Evolutionary conservation across 2,797 vertebrate genomes (phyloP), one percentile per base, ranked within the genome.

Genomic region (Columba guinea): DNA sequence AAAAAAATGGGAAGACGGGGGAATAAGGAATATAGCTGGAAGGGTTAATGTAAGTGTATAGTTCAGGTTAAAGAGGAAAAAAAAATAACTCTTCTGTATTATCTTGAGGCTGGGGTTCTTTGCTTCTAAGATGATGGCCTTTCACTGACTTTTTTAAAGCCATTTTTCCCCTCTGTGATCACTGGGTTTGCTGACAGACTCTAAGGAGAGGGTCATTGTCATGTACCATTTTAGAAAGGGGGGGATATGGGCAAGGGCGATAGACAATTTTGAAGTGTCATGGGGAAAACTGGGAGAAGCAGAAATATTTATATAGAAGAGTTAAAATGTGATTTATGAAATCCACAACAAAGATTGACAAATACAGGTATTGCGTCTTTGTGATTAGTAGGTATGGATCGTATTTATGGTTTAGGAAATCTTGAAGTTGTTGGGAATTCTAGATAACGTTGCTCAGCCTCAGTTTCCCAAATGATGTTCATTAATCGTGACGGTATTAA

Each of bases 301-400:
- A 91, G 80, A 94, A 94, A 82, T 91, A 88, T 55, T 91, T 88
- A 69, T 84, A 81, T 89, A 90, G 76, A 84, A 94, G 84, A 83
- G 51, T 87, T 92, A 92, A 96, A 92, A 96, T 86, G 79, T 59
- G 41, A 26, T 75, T 96, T 92, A 81, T 0, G 4, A 95, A 94
- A 96, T 94, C 70, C 35, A 74, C 87, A 91, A 84, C 53, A 52
- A 60, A 84, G 65, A 88, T 44, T 84, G 89, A 91, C 87, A 90
- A 86, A 88, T 87, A 78, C 67, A 44, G 85, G 56, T 60, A 93
- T 82, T 82, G 3, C 89, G 63, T 35, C 44, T 88, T 82, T 87
- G 51, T 91, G 80, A 76, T 82, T 63, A 69, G 62, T 91, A 82
- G 69, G 49, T 74, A 77, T 84, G 44, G 26, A 17, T 51, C 30